These are phyloP conservation scores for Tenualosa ilisha DNA, from an alignment of 2,797 vertebrate genomes.

Conservation along the genomic window DNA sequence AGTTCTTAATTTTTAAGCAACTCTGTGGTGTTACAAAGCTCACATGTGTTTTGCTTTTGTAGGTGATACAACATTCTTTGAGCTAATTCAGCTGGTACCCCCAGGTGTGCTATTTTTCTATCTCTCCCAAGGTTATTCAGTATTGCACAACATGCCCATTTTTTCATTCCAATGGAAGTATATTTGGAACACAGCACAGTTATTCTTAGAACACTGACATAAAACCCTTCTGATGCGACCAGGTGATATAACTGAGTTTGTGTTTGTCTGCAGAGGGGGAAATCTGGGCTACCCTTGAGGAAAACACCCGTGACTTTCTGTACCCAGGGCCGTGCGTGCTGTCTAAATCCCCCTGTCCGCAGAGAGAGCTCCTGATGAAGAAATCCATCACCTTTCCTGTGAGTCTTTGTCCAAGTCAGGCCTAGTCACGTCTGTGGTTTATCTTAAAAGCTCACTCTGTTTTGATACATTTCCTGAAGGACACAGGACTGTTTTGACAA, in stretches of 20 bases:
- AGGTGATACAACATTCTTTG: slow-evolving; percentile 91
- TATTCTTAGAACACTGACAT: slow-evolving; percentile 6
- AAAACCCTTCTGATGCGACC: neutral
- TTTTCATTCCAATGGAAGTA: neutral
- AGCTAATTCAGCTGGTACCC: slow-evolving; percentile 91
- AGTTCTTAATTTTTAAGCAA: neutral
- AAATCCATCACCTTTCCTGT: slow-evolving; percentile 82
- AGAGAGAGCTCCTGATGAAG: slow-evolving; percentile 88
- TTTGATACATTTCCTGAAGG: slow-evolving; percentile 68
- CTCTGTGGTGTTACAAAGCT: neutral
- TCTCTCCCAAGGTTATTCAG: neutral
- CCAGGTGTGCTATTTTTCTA: slow-evolving; percentile 77
- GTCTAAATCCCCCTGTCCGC: slow-evolving; percentile 69
- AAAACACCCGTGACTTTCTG: slow-evolving; percentile 88
- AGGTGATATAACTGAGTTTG: slow-evolving; percentile 25
- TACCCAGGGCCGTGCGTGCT: slow-evolving; percentile 81
- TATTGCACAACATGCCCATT: neutral
- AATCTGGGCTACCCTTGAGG: slow-evolving; percentile 83
- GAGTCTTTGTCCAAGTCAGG: slow-evolving; percentile 62
- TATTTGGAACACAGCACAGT: neutral
- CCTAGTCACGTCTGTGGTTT: slow-evolving; percentile 67
- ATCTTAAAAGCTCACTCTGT: slow-evolving; percentile 65
- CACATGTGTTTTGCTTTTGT: slow-evolving; percentile 61
- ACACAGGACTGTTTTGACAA: slow-evolving; percentile 64
- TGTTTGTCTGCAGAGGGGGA: slow-evolving; percentile 77